phyloP scores from a whole-genome alignment of 2,113 vertebrate species.

The Lepisosteus oculatus region DNA sequence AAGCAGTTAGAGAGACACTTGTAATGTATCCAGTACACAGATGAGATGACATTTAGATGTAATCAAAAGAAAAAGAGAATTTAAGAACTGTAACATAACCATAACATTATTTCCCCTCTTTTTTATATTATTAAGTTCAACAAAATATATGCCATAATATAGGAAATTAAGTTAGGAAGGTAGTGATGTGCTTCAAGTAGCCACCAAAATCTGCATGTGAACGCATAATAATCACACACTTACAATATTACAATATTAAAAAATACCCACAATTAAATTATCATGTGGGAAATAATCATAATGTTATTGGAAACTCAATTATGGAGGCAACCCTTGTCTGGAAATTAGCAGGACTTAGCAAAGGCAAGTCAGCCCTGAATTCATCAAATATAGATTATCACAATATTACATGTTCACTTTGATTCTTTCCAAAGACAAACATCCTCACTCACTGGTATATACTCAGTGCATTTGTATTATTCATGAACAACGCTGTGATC shows the following conservation, averaged over 20 bases:
- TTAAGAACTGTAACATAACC: conserved; percentile 31
- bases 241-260: conserved; percentile 98
- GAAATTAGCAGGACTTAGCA: conserved; percentile 98
- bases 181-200: conserved; percentile 92
- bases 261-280: conserved; percentile 99
- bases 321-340: conserved; percentile 93
- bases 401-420: conserved; percentile 99
- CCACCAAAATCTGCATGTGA: conserved; percentile 96
- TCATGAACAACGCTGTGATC: conserved; percentile 99
- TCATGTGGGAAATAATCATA: conserved; percentile 99
- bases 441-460: conserved; percentile 88
- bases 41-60: not conserved
- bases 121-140: conserved; percentile 67
- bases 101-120: conserved; percentile 65
- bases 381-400: conserved; percentile 99
- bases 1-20: not conserved
- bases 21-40: conserved; percentile 5
- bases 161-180: conserved; percentile 96
- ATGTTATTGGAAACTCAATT: conserved; percentile 99
- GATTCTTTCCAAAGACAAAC: conserved; percentile 99
- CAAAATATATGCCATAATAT: conserved; percentile 97
- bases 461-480: conserved; percentile 96
- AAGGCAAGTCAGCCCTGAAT: conserved; percentile 98
- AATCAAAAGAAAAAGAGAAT: conserved; percentile 15
- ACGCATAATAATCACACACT: conserved; percentile 99